Evolutionary conservation across 2,888 invertebrate genomes (phyloP), one percentile per base, ranked within the genome.

Genomic region (Rhopalosiphum nymphaeae): DNA sequence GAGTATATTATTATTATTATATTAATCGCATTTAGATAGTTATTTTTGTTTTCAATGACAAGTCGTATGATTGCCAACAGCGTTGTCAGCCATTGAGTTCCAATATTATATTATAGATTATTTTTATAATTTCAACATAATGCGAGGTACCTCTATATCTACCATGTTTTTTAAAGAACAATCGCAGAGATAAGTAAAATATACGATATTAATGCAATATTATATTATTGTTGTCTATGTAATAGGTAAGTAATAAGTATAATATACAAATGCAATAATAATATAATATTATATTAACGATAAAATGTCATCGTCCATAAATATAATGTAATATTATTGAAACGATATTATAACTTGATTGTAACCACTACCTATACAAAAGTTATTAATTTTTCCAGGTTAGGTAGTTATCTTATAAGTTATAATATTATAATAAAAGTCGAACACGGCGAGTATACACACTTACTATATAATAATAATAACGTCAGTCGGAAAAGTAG

Each of bases 41-140:
- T 86, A 29, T 86, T 86, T 86, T 86, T 86, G 44, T 46, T 86
- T 86, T 86, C 86, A 86, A 86, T 86, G 46, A 86, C 86, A 86
- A 86, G 86, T 49, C 86, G 29, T n/a, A 86, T 86, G 86, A 46
- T 16, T 46, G 46, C 44, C 16, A 49, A 46, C 86, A 86, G 49
- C 86, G 29, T 86, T 46, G 86, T 86, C 86, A 86, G 44, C 49
- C 86, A 46, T 86, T 44, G 16, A 49, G 86, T 29, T 7, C 53
- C 53, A 4, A 53, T n/a, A 36, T 67, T 13, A 67, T 67, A 57
- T 26, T 57, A 67, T 36, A 36, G 4, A 85, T 85, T 29, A 85
- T 85, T 36, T 29, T 67, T 29, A 67, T 67, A 11, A 26, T 86
- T 86, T 86, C 16, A 86, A 29, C 46, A 49, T 46, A 46, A 49